Evolutionary conservation across 2,113 vertebrate species (phyloP), one percentile per base, ranked within the genome.

Genomic region (Numenius arquata): DNA sequence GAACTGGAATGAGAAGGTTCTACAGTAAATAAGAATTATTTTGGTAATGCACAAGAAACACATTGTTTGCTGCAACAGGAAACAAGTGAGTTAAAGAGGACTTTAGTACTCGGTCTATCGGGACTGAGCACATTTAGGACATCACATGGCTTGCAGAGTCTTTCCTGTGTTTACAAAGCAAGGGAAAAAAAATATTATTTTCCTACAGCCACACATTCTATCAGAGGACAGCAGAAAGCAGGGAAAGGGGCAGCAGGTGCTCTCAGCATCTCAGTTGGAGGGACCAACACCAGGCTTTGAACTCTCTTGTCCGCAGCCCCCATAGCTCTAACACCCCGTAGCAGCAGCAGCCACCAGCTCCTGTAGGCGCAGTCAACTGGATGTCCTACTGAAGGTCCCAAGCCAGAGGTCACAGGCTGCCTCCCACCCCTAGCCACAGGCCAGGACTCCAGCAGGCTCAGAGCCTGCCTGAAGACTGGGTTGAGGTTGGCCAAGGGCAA

Each of bases 381-480:
- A 12, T 18, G 23, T 40, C 52, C 25, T 4, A 20, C 40, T 56
- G 89, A 83, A 71, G 21, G 40, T 41, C 32, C 43, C 36, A 40
- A 83, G 58, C 15, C 56, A 59, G 45, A 36, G 61, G 30, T 8
- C 21, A 36, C 62, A 65, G 23, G 14, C 30, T 59, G 27, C 65
- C 47, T 59, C 16, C 27, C 23, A 47, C 5, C 17, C 4, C 13
- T 1, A n/a, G 53, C 30, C 85, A 65, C 1, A 53, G 50, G 22
- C 19, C 15, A 0, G 16, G 45, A 25, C 34, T 21, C 43, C 1
- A 9, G 25, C 25, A 40, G 34, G 26, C 55, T 34, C 6, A 1
- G 27, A 52, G 19, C 25, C 76, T 20, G 30, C 40, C 62, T 43
- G 32, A 50, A 38, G 48, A 10, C 12, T 9, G 36, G 9, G 16